phyloP scores from a whole-genome alignment of 2,888 invertebrate genomes.

The Eristalis tenax region DNA sequence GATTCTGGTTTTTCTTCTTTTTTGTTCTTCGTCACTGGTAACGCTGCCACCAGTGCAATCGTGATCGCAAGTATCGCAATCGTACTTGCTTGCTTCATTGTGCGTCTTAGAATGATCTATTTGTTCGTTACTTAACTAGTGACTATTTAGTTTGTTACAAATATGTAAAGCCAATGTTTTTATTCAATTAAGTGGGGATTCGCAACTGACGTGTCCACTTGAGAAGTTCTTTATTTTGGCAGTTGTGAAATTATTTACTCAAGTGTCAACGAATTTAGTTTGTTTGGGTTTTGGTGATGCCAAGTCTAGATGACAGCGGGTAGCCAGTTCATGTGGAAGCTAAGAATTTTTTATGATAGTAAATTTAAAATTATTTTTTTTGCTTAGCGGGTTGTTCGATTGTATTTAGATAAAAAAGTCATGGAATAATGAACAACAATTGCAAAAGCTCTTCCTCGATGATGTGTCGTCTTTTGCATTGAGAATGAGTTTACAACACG shows the following conservation, averaged over 20 bases:
- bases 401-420: too few relatives aligned
- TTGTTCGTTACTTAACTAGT: slow-evolving; percentile 25
- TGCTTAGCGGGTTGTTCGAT: too few relatives aligned
- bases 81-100: slow-evolving; percentile 44
- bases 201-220: slow-evolving; percentile 61
- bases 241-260: slow-evolving; percentile 31
- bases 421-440: too few relatives aligned
- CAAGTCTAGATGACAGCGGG: not conserved
- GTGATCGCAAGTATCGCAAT: slow-evolving; percentile 59
- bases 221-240: slow-evolving; percentile 53
- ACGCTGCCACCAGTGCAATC: slow-evolving; percentile 76
- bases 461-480: not conserved
- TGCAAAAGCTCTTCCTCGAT: too few relatives aligned
- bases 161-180: slow-evolving; percentile 23
- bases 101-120: slow-evolving; percentile 18
- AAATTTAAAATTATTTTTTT: too few relatives aligned
- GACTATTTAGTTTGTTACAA: slow-evolving; percentile 30
- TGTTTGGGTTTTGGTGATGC: slow-evolving; percentile 27
- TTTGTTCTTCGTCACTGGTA: slow-evolving; percentile 84
- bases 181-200: slow-evolving; percentile 42
- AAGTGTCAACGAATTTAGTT: slow-evolving; percentile 13
- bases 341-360: not conserved
- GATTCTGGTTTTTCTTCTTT: slow-evolving; percentile 80
- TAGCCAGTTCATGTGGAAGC: not conserved
- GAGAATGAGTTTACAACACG: not conserved